Evolutionary conservation across 2,113 vertebrate genomes (phyloP).

Genomic region (Brachyhypopomus gauderio): DNA sequence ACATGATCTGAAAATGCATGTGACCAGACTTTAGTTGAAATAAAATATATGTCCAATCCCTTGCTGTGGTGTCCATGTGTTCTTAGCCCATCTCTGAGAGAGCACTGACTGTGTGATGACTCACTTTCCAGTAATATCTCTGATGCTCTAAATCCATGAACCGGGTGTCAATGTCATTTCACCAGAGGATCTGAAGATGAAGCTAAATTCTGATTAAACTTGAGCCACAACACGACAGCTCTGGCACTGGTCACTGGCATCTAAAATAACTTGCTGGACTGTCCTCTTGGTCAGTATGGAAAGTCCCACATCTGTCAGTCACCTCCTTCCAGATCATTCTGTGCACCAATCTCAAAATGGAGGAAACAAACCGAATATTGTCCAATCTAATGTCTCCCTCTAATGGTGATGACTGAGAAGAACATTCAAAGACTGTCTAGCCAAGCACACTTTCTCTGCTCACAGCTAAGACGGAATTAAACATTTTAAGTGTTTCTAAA

Average conservation of each 20-base stretch:
- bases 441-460: neutral
- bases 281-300: constrained; percentile 45
- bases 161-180: constrained; percentile 48
- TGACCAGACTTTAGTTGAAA: neutral
- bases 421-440: neutral
- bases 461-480: neutral
- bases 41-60: neutral
- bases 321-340: constrained; percentile 28
- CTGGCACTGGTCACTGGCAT: constrained; percentile 58
- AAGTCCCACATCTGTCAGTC: constrained; percentile 48
- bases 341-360: neutral
- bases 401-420: constrained; percentile 53
- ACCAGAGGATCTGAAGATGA: constrained; percentile 49
- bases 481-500: neutral
- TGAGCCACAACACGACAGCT: constrained; percentile 46
- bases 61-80: neutral
- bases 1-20: neutral
- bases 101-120: neutral
- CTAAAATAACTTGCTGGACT: constrained; percentile 60
- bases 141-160: constrained; percentile 29
- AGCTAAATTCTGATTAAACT: constrained; percentile 59
- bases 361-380: neutral
- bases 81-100: neutral
- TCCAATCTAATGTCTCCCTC: constrained; percentile 59
- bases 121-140: constrained; percentile 24